These are phyloP conservation scores for Oryzias woworae DNA, from an alignment of 2,113 vertebrate genomes.

Conservation along the genomic window DNA sequence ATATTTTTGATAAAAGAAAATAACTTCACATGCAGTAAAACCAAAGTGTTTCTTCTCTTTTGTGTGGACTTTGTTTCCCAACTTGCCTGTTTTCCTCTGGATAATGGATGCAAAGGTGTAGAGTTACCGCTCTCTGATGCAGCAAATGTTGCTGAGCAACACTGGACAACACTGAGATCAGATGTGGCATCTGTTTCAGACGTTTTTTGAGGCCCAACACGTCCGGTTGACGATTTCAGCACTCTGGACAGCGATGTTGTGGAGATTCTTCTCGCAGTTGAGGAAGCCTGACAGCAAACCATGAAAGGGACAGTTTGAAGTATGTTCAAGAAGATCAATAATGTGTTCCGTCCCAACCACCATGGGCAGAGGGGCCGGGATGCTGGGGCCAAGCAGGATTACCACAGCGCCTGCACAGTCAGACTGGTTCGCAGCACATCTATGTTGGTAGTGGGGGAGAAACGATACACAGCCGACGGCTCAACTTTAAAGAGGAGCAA, in stretches of 20 bases:
- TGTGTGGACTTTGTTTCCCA: not conserved
- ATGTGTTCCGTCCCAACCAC: conserved; percentile 82
- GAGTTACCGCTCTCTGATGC: conserved; percentile 61
- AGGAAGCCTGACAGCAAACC: not conserved
- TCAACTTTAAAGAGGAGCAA: conserved; percentile 84
- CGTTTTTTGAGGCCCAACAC: conserved; percentile 1
- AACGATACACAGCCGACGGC: conserved; percentile 67
- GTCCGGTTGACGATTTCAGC: conserved; percentile 33
- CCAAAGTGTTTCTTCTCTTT: not conserved
- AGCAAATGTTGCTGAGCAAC: conserved; percentile 59
- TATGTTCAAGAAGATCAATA: conserved; percentile 79
- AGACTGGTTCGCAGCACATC: conserved; percentile 91
- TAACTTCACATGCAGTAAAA: no score
- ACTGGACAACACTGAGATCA: conserved; percentile 38
- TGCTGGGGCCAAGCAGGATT: conserved; percentile 54
- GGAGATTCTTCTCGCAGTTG: conserved; percentile 9
- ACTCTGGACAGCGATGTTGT: conserved; percentile 57
- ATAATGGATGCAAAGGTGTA: conserved; percentile 48
- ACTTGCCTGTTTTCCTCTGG: conserved; percentile 40
- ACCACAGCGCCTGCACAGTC: conserved; percentile 78
- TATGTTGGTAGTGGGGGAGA: conserved; percentile 85
- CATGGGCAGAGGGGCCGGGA: conserved; percentile 52
- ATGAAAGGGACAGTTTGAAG: conserved; percentile 35
- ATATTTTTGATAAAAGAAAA: no score
- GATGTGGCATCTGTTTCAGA: conserved; percentile 25